Evolutionary conservation across 2,113 vertebrate genomes (phyloP), one percentile per base, ranked within the genome.

Genomic region (Salvelinus namaycush): DNA sequence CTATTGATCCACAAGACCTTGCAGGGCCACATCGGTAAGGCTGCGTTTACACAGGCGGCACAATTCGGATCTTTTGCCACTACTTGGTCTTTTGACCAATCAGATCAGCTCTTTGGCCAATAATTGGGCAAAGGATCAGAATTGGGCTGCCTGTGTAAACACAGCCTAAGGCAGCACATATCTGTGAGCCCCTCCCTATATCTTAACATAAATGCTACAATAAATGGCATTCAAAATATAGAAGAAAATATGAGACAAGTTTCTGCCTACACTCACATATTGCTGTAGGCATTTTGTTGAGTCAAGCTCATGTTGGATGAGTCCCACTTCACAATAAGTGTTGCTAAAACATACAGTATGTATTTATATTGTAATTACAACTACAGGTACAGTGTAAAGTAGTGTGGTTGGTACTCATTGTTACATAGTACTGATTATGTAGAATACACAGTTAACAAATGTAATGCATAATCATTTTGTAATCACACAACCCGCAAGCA

Each of bases 1-100:
- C 6, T 60, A 34, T 60, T 74, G 72, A 79, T 79, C 51, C 34
- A 22, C 9, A 2, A 22, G 54, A 86, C 3, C 16, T 64, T 67
- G 44, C 68, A 75, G 75, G 65, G 74, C 39, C 12, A 51, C 29
- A 64, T 34, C 26, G 54, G 44, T 57, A 60, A 76, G 49, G 39
- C 73, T 51, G 74, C 16, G 29, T 62, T 62, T 22, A n/a, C 59
- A 20, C 6, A 20, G 8, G 60, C 60, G 24, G 60, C 60, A 65
- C 22, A 11, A 44, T 44, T 44, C 2, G 39, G 39, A 44, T 44
- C 8, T 12, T 44, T 44, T 44, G 39, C 39, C 39, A 12, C 39
- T 44, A 44, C 2, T 44, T 44, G 39, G 39, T 44, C 9, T 44
- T 12, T 44, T 44, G 39, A 44, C 39, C 39, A 44, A 44, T 44